Evolutionary conservation across 1,140 invertebrate genomes (phyloP), one percentile per base, ranked within the genome.

Genomic region (Magallana gigas): DNA sequence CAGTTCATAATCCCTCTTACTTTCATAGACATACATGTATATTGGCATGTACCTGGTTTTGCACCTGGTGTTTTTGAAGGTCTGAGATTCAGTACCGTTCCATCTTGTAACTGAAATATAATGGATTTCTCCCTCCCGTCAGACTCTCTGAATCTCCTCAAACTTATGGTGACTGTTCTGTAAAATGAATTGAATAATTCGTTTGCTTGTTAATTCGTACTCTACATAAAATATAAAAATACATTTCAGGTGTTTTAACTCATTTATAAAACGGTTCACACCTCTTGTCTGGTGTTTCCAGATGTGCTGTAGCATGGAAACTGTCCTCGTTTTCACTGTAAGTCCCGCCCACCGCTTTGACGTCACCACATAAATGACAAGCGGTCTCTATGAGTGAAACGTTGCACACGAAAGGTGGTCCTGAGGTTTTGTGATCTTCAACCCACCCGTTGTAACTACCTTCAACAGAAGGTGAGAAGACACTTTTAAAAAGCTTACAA

Each of bases 361-460:
- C 57, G 14, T 90, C 85, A 18, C 90, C 90, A 84, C 88, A 88
- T 60, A 88, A 80, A 64, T 88, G 85, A 48, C 86, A 86, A 4
- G 87, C 84, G 16, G 88, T 62, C 76, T 90, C 88, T 36, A 90
- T 82, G 12, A 82, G 60, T 29, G 84, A 64, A 8, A 88, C 68
- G 76, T 80, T 87, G 29, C 68, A 83, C 29, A 84, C 57, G 62
- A 90, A 88, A 9, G 90, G 90, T 18, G 59, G 64, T 18, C 88
- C 89, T 36, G 60, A 64, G 64, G 16, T 68, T 1, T 84, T 80
- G 14, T 87, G 81, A 57, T 90, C 82, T 56, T 87, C 87, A 76
- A 90, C 59, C 88, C 88, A 88, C 5, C 88, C 85, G 80, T 90
- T 87, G 57, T 83, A 90, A 14, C 71, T 84, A 56, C 86, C 68